Evolutionary conservation across 2,797 vertebrate species (phyloP), one percentile per base, ranked within the genome.

Genomic region (Manis javanica): DNA sequence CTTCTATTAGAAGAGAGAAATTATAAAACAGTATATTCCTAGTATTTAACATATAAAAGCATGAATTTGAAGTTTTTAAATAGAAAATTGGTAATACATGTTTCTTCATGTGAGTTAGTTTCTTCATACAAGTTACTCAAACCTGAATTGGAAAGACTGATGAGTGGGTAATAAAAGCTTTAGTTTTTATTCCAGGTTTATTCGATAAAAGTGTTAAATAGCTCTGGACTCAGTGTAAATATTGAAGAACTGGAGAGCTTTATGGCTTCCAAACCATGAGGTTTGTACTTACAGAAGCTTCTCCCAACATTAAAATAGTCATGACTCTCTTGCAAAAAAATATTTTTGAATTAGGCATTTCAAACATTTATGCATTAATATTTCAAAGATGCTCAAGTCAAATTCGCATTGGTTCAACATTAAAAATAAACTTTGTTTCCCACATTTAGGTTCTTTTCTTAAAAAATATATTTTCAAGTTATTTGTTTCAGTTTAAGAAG

Each of bases 401-500:
- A 91, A 96, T 90, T 93, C 72, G 89, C 88, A 84, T 88, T 71
- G 21, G 0, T 88, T 61, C 91, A 81, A 89, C 97, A 97, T 97
- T 97, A 97, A 98, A 97, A 96, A 93, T 55, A 93, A 95, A 26
- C 24, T 98, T 96, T 77, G 96, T 93, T 69, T 95, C 6, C 42
- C 31, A 93, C 77, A 57, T 90, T 95, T 51, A 96, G 63, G 61
- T 87, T 93, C 79, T 95, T 87, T 23, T 96, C 37, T 90, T 31
- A 71, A 91, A 93, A 87, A 64, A 64, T 31, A 88, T 64, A 59
- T 42, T 93, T 96, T 69, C 59, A 91, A 97, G 92, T 87, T 72
- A 96, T 96, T 97, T 97, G 94, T 96, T 97, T 97, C 92, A 90
- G 89, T 94, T 95, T 96, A 84, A 95, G 59, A 98, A 87, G 39